Base-by-base conservation (phyloP, 2,797 vertebrate genomes). In the Lateolabrax maculatus region DNA sequence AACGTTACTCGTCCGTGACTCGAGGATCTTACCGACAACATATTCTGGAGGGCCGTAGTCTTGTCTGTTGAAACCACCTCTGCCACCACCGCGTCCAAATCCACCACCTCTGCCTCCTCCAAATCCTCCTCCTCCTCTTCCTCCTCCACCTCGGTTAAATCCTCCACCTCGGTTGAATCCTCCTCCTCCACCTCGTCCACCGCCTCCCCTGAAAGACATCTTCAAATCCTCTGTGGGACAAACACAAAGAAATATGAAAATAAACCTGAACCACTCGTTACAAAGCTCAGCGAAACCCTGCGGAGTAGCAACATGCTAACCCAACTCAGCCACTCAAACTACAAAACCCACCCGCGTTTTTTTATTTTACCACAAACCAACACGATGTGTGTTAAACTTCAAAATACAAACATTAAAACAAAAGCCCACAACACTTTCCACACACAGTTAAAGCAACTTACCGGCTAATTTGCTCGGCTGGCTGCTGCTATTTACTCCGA, bases 41-140 rank as follows among this genome's bases (percentile, higher is more conserved):
- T 95, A 87, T 56, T 99, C 98, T 0, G 98, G 98, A 44, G 98
- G 98, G 10, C 98, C 98, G 23, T 87, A 98, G 87, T 98, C 96
- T 68, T 95, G 95, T 13, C 95, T 95, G 91, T 97, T 96, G 89
- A 97, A 99, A 36, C 97, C 97, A 29, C 98, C 97, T 88, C 98
- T 90, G 52, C 97, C 97, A 56, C 97, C 97, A 41, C 97, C 93
- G 4, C 97, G 96, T 61, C 96, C 96, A 57, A 94, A 96, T 11
- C 94, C 90, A 0, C 92, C 89, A 1, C 92, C 83, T 15, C 94
- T 57, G 12, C 93, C 84, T 2, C 92, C 86, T 16, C 94, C 82
- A 36, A 91, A 92, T 6, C 96, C 95, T 43, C 96, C 79, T 6
- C 97, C 89, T 7, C 87, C 73, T 68, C 96, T 76, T 0, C 96